Base-by-base conservation (phyloP, 2,888 invertebrate genomes). In the Drosophila pegasa region DNA sequence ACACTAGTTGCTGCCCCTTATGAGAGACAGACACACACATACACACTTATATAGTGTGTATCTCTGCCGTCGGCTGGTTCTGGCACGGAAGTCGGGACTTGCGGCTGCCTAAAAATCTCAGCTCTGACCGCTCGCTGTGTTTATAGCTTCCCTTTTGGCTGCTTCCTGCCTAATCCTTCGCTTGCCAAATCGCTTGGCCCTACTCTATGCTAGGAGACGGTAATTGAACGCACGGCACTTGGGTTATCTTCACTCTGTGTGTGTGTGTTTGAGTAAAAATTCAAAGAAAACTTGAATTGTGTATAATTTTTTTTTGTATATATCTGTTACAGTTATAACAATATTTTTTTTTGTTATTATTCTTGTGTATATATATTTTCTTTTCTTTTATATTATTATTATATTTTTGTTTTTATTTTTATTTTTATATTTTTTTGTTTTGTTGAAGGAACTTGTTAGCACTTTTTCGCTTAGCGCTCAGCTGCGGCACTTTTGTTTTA, bases 371-470 rank as follows among this genome's bases (percentile, higher is more conserved):
- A 62, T 70, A 58, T 72, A 40, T 71, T 47, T 50, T 16, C 16
- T 47, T 47, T 45, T 50, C 33, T 66, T 51, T 56, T 56, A 38
- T 59, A 18, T 47, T 48, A 12, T 31, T 59, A 18, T 47, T 48
- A 12, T 31, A 18, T 29, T 45, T 47, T 50, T 54, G 0, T 40
- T 59, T 48, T 27, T 29, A 40, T 62, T 63, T 48, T 16, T 40
- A 50, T 48, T 62, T 40, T 48, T 60, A 58, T 68, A 71, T 77
- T 52, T 48, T 62, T 40, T 48, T 60, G 61, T 68, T 73, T 77
- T 69, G 48, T 87, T 83, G 64, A 81, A 83, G 82, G 82, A 87
- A 83, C 82, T 83, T 87, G 54, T 69, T 87, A 85, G 87, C 81
- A 81, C 87, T 82, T 75, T 74, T 78, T 78, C 68, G 67, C 74